A percentile compares a stretch with the other conserved stretches of the same genome.
Evolutionary conservation across 35 echinoderm and acorn worm genomes (phyloP).

Genomic region (Holothuria glaberrima): DNA sequence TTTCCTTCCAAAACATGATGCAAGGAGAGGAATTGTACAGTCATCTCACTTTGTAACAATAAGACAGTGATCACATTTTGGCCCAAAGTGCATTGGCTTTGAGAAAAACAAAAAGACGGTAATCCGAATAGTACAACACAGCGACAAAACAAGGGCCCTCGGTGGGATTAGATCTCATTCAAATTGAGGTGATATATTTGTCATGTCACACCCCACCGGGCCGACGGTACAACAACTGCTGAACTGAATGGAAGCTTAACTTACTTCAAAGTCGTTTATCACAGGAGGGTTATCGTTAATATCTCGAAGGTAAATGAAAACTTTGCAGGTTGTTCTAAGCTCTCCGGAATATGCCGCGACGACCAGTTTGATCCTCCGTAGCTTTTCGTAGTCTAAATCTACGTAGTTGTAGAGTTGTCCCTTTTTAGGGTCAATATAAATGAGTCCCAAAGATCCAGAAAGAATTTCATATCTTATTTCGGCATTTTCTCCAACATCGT

Average conservation of each 20-base stretch:
- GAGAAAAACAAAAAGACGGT: too few relatives aligned
- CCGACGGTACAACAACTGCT: too few relatives aligned
- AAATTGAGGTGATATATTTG: too few relatives aligned
- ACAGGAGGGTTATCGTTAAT: conserved; percentile 81
- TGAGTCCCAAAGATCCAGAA: conserved; percentile 54
- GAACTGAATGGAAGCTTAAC: not conserved
- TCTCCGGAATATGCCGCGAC: conserved; percentile 76
- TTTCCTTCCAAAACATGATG: too few relatives aligned
- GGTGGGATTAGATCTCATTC: too few relatives aligned
- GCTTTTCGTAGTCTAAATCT: conserved; percentile 78
- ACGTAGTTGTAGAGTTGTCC: conserved; percentile 70
- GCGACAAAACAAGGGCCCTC: too few relatives aligned
- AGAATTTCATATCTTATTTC: conserved; percentile 64
- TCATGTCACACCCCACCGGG: too few relatives aligned
- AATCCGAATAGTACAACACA: too few relatives aligned
- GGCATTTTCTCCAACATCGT: conserved; percentile 78
- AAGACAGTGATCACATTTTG: too few relatives aligned
- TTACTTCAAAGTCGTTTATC: conserved; percentile 70
- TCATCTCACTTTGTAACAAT: too few relatives aligned
- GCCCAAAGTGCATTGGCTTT: too few relatives aligned
- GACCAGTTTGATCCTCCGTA: conserved; percentile 67
- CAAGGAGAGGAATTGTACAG: too few relatives aligned
- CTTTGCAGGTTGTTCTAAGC: conserved; percentile 67
- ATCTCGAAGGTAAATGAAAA: conserved; percentile 72
- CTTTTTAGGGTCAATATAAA: conserved; percentile 57